phyloP scores from a whole-genome alignment of 1,140 invertebrate species.

The Aphaenogaster rudis region DNA sequence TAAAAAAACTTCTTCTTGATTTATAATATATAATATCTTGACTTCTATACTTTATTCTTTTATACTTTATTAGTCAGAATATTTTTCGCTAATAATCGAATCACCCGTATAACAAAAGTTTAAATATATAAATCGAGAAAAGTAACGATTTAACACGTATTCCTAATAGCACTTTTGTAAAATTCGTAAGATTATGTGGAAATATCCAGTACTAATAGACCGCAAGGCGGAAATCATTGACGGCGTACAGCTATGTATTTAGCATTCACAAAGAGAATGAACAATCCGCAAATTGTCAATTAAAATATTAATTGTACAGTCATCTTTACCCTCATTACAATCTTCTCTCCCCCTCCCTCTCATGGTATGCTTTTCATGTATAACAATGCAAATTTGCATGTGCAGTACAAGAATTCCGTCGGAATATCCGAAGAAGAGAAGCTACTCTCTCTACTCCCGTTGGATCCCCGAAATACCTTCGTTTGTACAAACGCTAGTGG shows the following conservation, averaged over 20 bases:
- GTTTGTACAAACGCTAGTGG: constrained; percentile 33
- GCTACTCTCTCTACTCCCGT: constrained; percentile 24
- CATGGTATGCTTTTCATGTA: background rate
- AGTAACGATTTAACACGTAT: background rate
- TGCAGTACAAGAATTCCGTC: constrained; percentile 17
- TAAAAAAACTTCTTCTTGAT: background rate
- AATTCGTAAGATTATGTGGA: background rate
- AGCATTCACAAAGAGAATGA: constrained; percentile 7
- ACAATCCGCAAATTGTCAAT: constrained; percentile 21
- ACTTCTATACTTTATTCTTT: background rate
- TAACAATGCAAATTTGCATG: constrained; percentile 59
- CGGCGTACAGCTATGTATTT: background rate
- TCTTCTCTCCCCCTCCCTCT: no score
- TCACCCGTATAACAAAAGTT: background rate
- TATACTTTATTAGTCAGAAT: background rate
- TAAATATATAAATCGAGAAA: background rate
- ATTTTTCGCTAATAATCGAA: background rate
- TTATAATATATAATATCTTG: background rate
- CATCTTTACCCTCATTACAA: background rate
- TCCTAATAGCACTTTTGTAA: background rate
- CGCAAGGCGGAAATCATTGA: background rate
- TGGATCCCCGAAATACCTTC: constrained; percentile 54
- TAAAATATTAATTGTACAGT: constrained; percentile 41
- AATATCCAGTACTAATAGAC: background rate
- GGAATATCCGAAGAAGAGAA: constrained; percentile 50